Base-by-base conservation (phyloP, 2,113 vertebrate species). In the Eira barbara region DNA sequence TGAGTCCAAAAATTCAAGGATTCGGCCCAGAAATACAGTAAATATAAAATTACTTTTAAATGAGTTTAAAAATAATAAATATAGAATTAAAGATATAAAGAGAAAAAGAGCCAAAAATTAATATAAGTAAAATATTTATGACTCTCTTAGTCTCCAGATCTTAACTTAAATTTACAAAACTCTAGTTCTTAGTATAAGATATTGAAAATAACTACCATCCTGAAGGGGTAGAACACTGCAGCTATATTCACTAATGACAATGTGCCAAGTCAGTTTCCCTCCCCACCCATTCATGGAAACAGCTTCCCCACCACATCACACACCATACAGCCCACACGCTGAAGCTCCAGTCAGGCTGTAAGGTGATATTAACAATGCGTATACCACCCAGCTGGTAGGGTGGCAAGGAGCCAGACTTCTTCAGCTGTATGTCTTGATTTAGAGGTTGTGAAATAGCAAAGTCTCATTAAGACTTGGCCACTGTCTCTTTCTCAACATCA, bases 401-500 rank as follows among this genome's bases (percentile, higher is more conserved):
- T 49, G 76, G 69, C 74, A 83, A 55, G 61, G 21, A 90, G 71
- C 81, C 93, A 95, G 89, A 63, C 61, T 55, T 88, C 80, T 61
- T 97, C 52, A 25, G 42, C 63, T 78, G 57, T 27, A 45, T 21
- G 27, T 88, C 39, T 39, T 55, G 55, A 94, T 84, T 76, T 45
- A 55, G 10, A 89, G 52, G 52, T 39, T 93, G 71, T 10, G 67
- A 91, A 92, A 95, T 63, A 81, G 71, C 47, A 78, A 42, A 11
- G 87, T 71, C 23, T n/a, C 74, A 76, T 89, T 78, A 97, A 94
- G 61, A 96, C 61, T 31, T 89, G 69, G 92, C 87, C 85, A 95
- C 74, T 80, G 61, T 81, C 57, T 97, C 79, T 57, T 94, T 84
- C 81, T 89, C 69, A 59, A 23, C 63, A 78, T 59, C 79, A 93